Evolutionary conservation across 2,797 vertebrate species (phyloP).

Genomic region (Characodon lateralis): DNA sequence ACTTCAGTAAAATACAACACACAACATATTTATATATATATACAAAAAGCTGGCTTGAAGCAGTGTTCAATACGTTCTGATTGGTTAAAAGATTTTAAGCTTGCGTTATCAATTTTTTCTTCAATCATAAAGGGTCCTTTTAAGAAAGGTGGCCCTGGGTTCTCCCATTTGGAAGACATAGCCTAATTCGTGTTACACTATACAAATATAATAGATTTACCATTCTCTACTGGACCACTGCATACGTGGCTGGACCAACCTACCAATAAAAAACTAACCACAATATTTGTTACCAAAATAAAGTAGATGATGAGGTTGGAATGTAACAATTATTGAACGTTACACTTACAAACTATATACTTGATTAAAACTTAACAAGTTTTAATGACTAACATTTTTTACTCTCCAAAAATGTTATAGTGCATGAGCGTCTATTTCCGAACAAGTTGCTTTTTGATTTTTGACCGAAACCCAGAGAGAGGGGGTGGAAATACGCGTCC

Average conservation of each 20-base stretch:
- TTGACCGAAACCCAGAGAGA: slow-evolving; percentile 48
- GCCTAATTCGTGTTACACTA: neutral
- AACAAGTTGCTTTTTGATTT: slow-evolving; percentile 40
- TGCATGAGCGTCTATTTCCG: slow-evolving; percentile 19
- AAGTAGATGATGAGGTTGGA: neutral
- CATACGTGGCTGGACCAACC: neutral
- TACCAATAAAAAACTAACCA: neutral
- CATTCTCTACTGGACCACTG: neutral
- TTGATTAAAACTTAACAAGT: neutral
- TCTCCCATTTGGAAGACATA: neutral
- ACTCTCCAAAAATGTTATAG: neutral
- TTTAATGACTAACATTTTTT: neutral
- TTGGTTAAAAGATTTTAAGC: neutral
- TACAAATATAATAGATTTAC: neutral
- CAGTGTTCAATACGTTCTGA: neutral
- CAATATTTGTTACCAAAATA: neutral
- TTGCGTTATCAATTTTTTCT: neutral
- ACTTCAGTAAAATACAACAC: neutral
- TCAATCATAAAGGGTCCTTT: neutral
- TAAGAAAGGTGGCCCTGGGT: neutral
- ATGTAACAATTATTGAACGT: neutral
- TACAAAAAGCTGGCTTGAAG: neutral
- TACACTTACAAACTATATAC: neutral
- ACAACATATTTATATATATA: neutral
- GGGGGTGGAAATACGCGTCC: slow-evolving; percentile 53